A percentile compares a stretch with the other conserved stretches of the same genome.
These are phyloP conservation scores for Temnothorax unifasciatus DNA, from an alignment of 2,888 invertebrate genomes.

Conservation along the genomic window DNA sequence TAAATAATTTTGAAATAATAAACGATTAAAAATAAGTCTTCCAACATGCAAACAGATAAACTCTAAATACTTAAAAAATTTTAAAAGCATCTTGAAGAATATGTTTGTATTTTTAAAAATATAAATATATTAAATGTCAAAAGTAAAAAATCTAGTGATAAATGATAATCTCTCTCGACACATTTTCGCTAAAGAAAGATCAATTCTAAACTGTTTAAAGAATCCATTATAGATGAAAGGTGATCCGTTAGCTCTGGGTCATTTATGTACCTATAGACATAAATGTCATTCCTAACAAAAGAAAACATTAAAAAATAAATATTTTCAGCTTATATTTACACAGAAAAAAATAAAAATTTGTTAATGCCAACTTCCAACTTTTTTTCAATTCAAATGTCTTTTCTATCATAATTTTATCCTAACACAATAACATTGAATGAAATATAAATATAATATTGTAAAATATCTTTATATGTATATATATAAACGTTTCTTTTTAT, in stretches of 20 bases:
- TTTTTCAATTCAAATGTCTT: background rate
- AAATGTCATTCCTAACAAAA: background rate
- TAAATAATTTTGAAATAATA: background rate
- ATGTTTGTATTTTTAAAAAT: background rate
- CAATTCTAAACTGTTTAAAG: background rate
- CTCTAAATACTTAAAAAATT: background rate
- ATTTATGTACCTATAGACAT: conserved; percentile 10
- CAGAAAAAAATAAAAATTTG: background rate
- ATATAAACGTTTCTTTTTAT: background rate
- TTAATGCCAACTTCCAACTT: background rate
- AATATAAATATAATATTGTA: background rate
- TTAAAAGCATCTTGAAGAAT: background rate
- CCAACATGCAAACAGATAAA: background rate
- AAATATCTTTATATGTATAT: background rate
- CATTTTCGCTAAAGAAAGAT: background rate
- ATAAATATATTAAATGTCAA: background rate
- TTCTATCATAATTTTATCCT: background rate
- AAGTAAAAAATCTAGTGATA: conserved; percentile 3
- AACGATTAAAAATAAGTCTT: background rate
- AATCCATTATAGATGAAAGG: conserved; percentile 7
- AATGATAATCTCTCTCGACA: conserved; percentile 2
- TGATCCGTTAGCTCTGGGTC: conserved; percentile 5
- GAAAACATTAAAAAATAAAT: background rate
- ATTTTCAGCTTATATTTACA: background rate
- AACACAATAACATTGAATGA: background rate